Conservation (phyloP, 2,797 vertebrate species). For the Tokudaia tokunoshimensis region DNA sequence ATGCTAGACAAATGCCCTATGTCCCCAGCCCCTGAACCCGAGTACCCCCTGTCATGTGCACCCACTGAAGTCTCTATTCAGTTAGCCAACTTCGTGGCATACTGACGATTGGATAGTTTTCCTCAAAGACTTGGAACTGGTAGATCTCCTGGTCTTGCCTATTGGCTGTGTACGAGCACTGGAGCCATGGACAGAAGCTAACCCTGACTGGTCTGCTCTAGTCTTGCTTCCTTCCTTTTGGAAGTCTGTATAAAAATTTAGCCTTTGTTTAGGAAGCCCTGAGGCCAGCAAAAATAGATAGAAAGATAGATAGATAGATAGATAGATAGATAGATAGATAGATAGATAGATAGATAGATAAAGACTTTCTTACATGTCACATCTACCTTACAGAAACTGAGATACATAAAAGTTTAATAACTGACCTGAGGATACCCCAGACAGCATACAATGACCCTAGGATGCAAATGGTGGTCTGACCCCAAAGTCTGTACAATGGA, state of each 20-base stretch:
- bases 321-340: background rate
- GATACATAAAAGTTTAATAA: background rate
- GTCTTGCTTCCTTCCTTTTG: background rate
- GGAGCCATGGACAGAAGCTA: background rate
- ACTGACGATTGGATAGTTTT: background rate
- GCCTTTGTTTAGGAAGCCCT: background rate
- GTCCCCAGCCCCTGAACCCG: background rate
- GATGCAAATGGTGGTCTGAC: background rate
- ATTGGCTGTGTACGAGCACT: background rate
- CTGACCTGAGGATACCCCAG: background rate
- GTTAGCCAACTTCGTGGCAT: background rate
- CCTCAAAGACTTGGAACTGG: background rate
- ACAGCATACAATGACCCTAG: background rate
- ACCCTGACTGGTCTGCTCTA: background rate
- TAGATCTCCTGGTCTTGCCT: background rate
- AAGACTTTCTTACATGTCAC: background rate
- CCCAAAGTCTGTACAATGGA: background rate
- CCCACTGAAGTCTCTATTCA: background rate
- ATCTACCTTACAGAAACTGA: background rate
- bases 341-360: background rate
- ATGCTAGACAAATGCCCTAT: background rate
- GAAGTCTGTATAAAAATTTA: background rate
- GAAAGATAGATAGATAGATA: background rate
- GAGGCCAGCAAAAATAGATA: background rate
- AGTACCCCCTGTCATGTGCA: background rate